Conservation (phyloP, 2,113 vertebrate species). For the Hippocampus mohnikei region DNA sequence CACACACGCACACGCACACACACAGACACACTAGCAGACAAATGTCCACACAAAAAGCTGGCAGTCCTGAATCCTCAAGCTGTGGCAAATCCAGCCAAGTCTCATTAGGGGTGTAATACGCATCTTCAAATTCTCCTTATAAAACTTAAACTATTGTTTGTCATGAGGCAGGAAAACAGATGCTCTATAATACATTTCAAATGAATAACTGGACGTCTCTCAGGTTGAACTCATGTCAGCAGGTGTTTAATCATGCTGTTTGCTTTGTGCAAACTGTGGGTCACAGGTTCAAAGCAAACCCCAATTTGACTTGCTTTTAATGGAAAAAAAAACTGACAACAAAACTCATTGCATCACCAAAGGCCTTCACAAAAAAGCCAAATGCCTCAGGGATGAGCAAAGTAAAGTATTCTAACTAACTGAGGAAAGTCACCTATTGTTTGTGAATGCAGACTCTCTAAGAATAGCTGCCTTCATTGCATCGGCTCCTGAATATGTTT, state of each 20-base stretch:
- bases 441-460: conserved; percentile 4
- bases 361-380: conserved; percentile 39
- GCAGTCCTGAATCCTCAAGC: not conserved
- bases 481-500: conserved; percentile 19
- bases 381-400: conserved; percentile 22
- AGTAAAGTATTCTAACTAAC: conserved; percentile 5
- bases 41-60: not conserved
- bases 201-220: conserved; percentile 24
- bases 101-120: not conserved
- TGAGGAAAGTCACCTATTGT: conserved; percentile 1
- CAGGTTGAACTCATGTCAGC: conserved; percentile 9
- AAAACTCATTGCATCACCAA: conserved; percentile 34
- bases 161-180: conserved; percentile 13
- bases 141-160: conserved; percentile 20
- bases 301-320: conserved; percentile 21
- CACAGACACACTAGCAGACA: not conserved
- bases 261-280: conserved; percentile 35
- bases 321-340: not conserved
- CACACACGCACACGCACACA: no score
- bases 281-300: conserved; percentile 34
- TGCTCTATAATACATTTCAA: conserved; percentile 21
- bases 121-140: conserved; percentile 6
- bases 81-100: conserved; percentile 4
- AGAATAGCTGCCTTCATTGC: conserved; percentile 8
- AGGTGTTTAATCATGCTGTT: conserved; percentile 36